Evolutionary conservation across 2,113 vertebrate species (phyloP).

Genomic region (Antechinus stuartii): DNA sequence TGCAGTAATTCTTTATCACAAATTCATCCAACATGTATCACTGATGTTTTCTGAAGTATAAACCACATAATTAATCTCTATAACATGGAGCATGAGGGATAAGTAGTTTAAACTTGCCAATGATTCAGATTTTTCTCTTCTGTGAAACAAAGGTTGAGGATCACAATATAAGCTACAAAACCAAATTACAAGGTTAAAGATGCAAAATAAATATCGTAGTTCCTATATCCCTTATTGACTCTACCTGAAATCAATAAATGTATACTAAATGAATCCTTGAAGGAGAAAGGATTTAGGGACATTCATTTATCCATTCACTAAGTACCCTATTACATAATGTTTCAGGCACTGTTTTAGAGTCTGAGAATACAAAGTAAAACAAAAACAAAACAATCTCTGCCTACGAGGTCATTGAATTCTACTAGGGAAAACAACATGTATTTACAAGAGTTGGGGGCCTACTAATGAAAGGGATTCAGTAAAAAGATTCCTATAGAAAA

Average conservation of each 20-base stretch:
- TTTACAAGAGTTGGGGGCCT: neutral
- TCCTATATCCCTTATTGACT: constrained; percentile 2
- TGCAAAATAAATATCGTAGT: neutral
- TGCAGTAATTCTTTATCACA: constrained; percentile 8
- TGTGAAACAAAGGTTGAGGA: constrained; percentile 52
- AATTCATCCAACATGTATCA: constrained; percentile 38
- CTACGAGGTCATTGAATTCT: neutral
- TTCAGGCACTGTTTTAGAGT: neutral
- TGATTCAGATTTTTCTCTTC: neutral
- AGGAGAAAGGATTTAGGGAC: neutral
- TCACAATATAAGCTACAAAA: constrained; percentile 41
- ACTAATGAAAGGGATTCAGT: neutral
- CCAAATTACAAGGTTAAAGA: neutral
- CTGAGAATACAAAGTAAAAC: neutral
- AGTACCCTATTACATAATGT: neutral
- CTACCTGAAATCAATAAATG: neutral
- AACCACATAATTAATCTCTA: constrained; percentile 46
- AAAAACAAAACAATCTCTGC: neutral
- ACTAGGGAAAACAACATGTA: neutral
- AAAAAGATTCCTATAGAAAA: neutral
- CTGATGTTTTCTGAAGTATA: constrained; percentile 47
- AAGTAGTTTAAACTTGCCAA: constrained; percentile 48
- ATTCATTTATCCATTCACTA: neutral
- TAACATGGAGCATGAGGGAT: constrained; percentile 1
- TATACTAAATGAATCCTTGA: neutral